Conservation (phyloP, 2,888 invertebrate genomes). For the Erebia ligea region DNA sequence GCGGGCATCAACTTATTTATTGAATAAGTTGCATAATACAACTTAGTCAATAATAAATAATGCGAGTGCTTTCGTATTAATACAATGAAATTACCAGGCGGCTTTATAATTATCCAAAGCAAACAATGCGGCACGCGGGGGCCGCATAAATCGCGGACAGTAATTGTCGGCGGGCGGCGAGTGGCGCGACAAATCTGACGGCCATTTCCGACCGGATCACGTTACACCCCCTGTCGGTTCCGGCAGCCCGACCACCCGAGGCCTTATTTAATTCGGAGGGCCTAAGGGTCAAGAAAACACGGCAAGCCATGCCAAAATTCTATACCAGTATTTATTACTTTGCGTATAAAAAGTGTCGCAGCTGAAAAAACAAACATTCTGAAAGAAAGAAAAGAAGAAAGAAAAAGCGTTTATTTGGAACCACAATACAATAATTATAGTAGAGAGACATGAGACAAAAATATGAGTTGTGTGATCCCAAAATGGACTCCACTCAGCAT, state of each 20-base stretch:
- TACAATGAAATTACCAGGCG: constrained; percentile 33
- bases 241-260: constrained; percentile 35
- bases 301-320: not conserved
- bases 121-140: constrained; percentile 38
- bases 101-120: constrained; percentile 32
- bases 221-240: constrained; percentile 48
- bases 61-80: constrained; percentile 7
- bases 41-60: constrained; percentile 2
- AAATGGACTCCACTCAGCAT: too few relatives aligned
- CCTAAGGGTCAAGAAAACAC: not conserved
- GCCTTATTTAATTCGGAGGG: constrained; percentile 30
- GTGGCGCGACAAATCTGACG: constrained; percentile 70
- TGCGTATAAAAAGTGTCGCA: too few relatives aligned
- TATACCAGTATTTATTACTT: too few relatives aligned
- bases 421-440: too few relatives aligned
- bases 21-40: not conserved
- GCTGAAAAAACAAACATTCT: too few relatives aligned
- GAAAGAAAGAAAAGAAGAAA: too few relatives aligned
- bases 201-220: constrained; percentile 63
- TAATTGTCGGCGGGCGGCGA: constrained; percentile 64
- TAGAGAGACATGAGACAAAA: too few relatives aligned
- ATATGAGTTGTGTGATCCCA: too few relatives aligned
- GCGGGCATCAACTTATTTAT: too few relatives aligned
- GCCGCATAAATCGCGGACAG: constrained; percentile 50
- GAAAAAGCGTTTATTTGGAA: too few relatives aligned